A percentile compares a stretch with the other conserved stretches of the same genome.
Evolutionary conservation across 2,113 vertebrate species (phyloP).

Genomic region (Spea bombifrons): DNA sequence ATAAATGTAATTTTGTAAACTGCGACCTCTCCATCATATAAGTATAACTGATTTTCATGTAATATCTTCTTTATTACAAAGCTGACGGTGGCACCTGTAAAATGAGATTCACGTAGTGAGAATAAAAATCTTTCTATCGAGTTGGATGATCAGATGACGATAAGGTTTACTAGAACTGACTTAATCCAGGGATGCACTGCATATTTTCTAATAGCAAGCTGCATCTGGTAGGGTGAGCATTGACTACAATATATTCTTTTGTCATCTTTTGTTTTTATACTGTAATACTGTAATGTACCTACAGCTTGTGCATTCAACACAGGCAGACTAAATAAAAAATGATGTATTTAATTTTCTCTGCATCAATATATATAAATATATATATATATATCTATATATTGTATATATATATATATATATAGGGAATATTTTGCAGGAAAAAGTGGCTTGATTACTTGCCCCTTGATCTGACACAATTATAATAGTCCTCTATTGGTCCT

Average conservation of each 20-base stretch:
- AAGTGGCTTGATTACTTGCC: too few relatives aligned
- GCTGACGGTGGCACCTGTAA: background rate
- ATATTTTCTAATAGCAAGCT: background rate
- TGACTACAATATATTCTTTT: background rate
- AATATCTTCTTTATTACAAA: constrained; percentile 21
- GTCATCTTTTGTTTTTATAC: too few relatives aligned
- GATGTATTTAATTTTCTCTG: too few relatives aligned
- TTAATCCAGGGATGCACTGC: background rate
- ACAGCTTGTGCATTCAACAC: too few relatives aligned
- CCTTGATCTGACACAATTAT: too few relatives aligned
- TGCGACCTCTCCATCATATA: constrained; percentile 18
- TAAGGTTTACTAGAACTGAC: background rate
- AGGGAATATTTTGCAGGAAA: too few relatives aligned
- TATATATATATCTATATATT: too few relatives aligned
- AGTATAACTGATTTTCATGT: constrained; percentile 21
- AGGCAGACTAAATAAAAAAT: too few relatives aligned
- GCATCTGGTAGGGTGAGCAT: background rate
- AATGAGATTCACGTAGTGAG: background rate
- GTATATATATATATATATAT: too few relatives aligned
- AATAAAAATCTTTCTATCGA: background rate
- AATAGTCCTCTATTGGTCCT: too few relatives aligned
- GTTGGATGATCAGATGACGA: constrained; percentile 3
- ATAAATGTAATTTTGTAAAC: constrained; percentile 31
- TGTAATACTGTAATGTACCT: too few relatives aligned
- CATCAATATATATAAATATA: too few relatives aligned